Evolutionary conservation across 2,797 vertebrate genomes (phyloP), one percentile per base, ranked within the genome.

Genomic region (Intellagama lesueurii): DNA sequence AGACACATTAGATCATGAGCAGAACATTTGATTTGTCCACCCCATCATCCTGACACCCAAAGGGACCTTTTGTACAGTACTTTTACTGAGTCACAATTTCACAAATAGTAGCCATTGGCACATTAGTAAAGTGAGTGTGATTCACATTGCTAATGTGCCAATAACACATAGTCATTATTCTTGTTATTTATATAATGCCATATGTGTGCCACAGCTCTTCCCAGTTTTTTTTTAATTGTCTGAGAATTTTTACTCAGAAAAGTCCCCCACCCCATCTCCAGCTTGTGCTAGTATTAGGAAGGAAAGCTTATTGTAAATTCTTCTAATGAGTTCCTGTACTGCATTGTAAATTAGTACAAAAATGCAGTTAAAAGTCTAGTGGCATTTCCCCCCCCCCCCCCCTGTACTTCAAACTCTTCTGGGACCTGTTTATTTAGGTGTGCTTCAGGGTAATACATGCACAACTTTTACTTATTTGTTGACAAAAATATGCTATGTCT

Each of bases 61-160:
- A 91, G 87, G 66, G 90, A 87, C 68, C 77, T 92, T 95, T 90
- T 92, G 76, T 93, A 30, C 52, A 92, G 56, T 94, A 17, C 40
- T 75, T 85, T 87, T 90, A 40, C 9, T 93, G 89, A 95, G 79
- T 94, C 90, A 91, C 92, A 90, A 78, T 92, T 66, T 64, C 91
- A 92, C 75, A 91, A 75, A 78, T 35, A 78, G 35, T 87, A 87
- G 89, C 85, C 52, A 56, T 56, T 91, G 82, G 91, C 78, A 90
- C 86, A 26, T 85, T 86, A 90, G 76, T 90, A 87, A 90, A 92
- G 88, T 85, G 22, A 85, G 35, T 68, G 56, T 93, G 89, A 95
- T 90, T 94, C 85, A 92, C 56, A 81, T 92, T 93, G 11, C 24
- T 86, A 83, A 60, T 85, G 66, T 68, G 87, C 12, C 69, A 88